phyloP scores from a whole-genome alignment of 2,113 vertebrate species.

The Chionomys nivalis region DNA sequence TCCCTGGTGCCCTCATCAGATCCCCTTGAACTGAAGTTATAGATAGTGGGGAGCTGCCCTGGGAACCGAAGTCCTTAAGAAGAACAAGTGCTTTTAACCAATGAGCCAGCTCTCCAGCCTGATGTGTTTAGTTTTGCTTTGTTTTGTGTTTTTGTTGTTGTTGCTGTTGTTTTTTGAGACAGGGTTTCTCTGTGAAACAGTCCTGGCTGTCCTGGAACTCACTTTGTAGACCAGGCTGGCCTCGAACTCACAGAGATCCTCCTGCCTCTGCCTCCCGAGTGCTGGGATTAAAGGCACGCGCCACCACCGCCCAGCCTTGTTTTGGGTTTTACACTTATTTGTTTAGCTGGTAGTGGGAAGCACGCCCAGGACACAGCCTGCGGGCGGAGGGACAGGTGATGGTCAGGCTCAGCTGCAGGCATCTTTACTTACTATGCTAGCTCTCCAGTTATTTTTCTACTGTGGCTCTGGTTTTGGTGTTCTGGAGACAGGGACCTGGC shows the following conservation, averaged over 20 bases:
- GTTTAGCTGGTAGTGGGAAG: not conserved
- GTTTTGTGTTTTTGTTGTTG: not conserved
- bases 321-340: not conserved
- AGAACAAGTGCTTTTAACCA: not conserved
- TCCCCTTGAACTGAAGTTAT: no score
- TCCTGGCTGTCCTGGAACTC: no score
- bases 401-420: not conserved
- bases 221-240: no score
- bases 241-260: no score
- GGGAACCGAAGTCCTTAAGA: not conserved
- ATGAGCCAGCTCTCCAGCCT: not conserved
- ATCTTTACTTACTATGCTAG: not conserved
- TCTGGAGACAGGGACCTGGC: not conserved
- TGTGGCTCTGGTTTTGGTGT: not conserved
- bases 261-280: no score
- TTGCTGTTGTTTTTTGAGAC: no score
- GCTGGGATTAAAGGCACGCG: no score
- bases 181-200: no score
- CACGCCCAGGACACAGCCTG: not conserved
- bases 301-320: not conserved
- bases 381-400: no score
- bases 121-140: not conserved
- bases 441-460: not conserved
- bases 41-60: not conserved
- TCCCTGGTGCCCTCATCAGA: not conserved